phyloP scores from a whole-genome alignment of 2,797 vertebrate species.

The Acridotheres tristis region DNA sequence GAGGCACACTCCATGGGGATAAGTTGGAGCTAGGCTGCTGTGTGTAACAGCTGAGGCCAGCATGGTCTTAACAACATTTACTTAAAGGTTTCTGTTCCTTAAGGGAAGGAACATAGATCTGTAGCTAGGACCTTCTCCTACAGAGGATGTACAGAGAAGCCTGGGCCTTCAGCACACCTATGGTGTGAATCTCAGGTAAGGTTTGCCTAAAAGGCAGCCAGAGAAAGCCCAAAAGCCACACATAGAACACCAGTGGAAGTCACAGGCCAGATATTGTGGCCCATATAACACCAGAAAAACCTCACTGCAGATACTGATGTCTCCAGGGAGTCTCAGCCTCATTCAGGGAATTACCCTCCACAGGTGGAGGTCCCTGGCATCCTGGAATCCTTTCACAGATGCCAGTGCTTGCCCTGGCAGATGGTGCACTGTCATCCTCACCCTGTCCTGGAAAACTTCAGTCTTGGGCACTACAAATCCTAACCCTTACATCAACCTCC shows the following conservation, averaged over 20 bases:
- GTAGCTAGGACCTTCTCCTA: background rate
- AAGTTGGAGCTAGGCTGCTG: background rate
- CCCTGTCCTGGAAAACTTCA: background rate
- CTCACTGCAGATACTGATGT: background rate
- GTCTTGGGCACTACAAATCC: background rate
- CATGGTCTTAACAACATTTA: background rate
- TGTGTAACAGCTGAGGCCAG: background rate
- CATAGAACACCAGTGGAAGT: background rate
- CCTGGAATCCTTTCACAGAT: background rate
- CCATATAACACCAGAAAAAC: background rate
- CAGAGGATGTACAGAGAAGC: background rate
- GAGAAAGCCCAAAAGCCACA: background rate
- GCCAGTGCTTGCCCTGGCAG: background rate
- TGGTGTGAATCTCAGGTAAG: background rate
- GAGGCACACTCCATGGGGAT: background rate
- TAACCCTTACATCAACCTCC: background rate
- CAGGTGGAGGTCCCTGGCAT: too few species aligned
- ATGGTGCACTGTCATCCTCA: background rate
- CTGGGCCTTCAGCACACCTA: background rate
- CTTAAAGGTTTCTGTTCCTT: background rate
- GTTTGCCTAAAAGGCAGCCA: background rate
- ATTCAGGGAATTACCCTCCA: background rate
- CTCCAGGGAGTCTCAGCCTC: background rate
- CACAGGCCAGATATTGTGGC: background rate
- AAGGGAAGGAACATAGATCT: background rate